Percentiles rank a stretch among this genome's conserved stretches.
Conservation (phyloP, 2,113 vertebrate genomes). For the Cervus canadensis region DNA sequence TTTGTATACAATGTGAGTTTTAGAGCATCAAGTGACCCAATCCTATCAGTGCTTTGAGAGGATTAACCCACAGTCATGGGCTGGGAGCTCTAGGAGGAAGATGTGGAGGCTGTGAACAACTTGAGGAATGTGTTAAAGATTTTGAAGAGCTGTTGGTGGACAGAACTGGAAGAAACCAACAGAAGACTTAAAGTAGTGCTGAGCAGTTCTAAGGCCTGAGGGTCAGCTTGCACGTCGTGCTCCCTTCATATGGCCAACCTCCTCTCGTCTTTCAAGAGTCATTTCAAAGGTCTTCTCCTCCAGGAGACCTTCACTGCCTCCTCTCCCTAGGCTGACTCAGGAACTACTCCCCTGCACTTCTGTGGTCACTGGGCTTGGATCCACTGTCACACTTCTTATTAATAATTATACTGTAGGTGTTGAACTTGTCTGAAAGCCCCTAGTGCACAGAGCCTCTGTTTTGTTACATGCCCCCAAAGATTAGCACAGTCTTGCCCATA, state of each 20-base stretch:
- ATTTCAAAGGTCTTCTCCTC: background rate
- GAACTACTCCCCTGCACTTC: background rate
- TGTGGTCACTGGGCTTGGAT: background rate
- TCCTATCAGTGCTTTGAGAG: background rate
- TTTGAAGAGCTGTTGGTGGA: background rate
- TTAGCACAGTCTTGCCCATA: background rate
- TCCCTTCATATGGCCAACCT: background rate
- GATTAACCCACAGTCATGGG: background rate
- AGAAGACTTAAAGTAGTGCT: background rate
- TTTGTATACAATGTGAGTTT: background rate
- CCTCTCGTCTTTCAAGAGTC: background rate
- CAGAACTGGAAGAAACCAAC: background rate
- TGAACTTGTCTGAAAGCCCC: background rate
- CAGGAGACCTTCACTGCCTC: background rate
- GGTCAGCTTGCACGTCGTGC: rapidly evolving
- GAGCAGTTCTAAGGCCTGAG: background rate
- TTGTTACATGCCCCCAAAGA: background rate
- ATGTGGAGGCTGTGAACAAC: background rate
- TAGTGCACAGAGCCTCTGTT: background rate
- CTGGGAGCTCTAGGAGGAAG: background rate
- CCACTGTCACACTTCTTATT: background rate
- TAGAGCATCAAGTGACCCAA: background rate
- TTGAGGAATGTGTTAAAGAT: background rate
- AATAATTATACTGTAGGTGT: background rate
- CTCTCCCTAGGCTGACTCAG: background rate